phyloP scores from a whole-genome alignment of 1,140 invertebrate genomes.

The Hyposmocoma kahamanoa region DNA sequence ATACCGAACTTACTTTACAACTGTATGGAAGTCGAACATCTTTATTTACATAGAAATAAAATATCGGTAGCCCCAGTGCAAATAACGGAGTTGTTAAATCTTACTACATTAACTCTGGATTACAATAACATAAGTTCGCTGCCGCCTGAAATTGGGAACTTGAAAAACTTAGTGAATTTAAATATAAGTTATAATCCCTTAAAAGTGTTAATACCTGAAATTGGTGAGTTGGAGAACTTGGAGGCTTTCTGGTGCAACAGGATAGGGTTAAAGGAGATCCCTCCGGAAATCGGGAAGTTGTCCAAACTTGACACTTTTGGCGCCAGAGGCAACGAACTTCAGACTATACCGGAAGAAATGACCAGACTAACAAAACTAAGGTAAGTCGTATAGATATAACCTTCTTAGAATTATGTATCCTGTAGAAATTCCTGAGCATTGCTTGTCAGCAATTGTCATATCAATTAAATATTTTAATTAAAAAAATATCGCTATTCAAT shows the following conservation, averaged over 20 bases:
- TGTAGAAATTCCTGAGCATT: too few relatives aligned
- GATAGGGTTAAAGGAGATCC: slow-evolving; percentile 73
- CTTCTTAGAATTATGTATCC: too few relatives aligned
- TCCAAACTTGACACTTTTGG: slow-evolving; percentile 83
- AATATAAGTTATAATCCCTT: slow-evolving; percentile 91
- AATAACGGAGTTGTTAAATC: slow-evolving; percentile 51
- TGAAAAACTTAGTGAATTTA: slow-evolving; percentile 81
- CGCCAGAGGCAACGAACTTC: slow-evolving; percentile 76
- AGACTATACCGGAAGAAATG: slow-evolving; percentile 69
- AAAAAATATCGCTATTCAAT: too few relatives aligned
- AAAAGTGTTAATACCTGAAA: slow-evolving; percentile 77
- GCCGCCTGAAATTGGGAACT: slow-evolving; percentile 74
- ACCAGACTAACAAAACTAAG: slow-evolving; percentile 70
- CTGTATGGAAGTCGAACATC: slow-evolving; percentile 72
- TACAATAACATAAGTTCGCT: slow-evolving; percentile 81
- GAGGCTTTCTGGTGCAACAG: slow-evolving; percentile 84
- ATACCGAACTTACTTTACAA: slow-evolving; percentile 72
- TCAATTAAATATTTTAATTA: too few relatives aligned
- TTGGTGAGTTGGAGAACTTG: slow-evolving; percentile 82
- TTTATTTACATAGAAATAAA: slow-evolving; percentile 76
- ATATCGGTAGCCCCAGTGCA: slow-evolving; percentile 65
- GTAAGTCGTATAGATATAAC: slow-evolving; percentile 35
- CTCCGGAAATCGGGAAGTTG: slow-evolving; percentile 81
- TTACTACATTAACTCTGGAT: slow-evolving; percentile 74
- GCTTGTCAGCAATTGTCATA: too few relatives aligned